phyloP scores from a whole-genome alignment of 2,113 vertebrate species.

The Phocoena phocoena region DNA sequence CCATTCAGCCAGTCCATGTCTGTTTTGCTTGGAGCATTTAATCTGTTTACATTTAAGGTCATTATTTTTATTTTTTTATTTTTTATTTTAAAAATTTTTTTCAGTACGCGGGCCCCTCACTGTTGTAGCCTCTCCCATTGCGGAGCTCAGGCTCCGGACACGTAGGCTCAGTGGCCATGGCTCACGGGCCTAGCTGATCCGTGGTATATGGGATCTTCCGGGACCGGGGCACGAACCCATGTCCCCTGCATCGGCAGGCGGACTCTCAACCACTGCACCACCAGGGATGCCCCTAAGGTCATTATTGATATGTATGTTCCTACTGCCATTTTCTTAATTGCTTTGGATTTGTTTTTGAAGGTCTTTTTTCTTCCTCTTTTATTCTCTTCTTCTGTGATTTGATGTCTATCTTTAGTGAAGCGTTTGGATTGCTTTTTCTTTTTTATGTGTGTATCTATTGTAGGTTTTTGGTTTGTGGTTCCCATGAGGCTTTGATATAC shows the following conservation, averaged over 20 bases:
- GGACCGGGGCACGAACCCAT: too few relatives aligned
- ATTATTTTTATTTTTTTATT: too few relatives aligned
- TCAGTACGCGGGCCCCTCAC: too few relatives aligned
- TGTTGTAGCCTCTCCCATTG: too few relatives aligned
- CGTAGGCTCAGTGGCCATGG: too few relatives aligned
- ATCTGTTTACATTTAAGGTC: neutral
- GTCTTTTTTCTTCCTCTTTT: neutral
- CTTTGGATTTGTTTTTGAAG: neutral
- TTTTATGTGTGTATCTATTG: neutral
- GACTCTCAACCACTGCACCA: too few relatives aligned
- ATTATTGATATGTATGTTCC: neutral
- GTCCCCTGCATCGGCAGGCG: too few relatives aligned
- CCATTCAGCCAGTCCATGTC: neutral
- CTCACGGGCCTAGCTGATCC: too few relatives aligned
- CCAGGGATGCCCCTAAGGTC: neutral
- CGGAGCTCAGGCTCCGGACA: too few relatives aligned
- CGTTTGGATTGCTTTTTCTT: neutral
- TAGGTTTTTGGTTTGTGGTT: neutral
- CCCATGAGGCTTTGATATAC: neutral
- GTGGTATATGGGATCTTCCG: too few relatives aligned
- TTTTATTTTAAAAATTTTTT: too few relatives aligned
- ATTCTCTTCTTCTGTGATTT: neutral
- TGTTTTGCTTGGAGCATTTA: neutral
- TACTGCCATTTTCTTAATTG: neutral
- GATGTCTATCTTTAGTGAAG: neutral